A percentile compares a stretch with the other conserved stretches of the same genome.
Conservation (phyloP, 2,113 vertebrate genomes). For the Aphelocoma coerulescens region DNA sequence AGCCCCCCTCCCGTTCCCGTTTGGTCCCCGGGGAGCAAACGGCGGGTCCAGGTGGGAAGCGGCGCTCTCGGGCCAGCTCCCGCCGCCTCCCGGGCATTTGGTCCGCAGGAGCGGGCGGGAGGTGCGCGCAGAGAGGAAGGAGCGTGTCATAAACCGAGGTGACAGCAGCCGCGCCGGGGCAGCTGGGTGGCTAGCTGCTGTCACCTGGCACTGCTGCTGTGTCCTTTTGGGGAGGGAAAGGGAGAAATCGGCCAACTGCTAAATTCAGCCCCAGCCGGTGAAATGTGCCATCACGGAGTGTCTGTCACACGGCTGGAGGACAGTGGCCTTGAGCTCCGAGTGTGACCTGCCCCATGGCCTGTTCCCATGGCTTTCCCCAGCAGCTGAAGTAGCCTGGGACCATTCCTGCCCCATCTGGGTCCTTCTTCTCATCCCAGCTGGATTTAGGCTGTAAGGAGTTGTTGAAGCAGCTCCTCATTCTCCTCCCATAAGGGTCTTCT, state of each 20-base stretch:
- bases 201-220: not conserved
- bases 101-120: not conserved
- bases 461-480: not conserved
- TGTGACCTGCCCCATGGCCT: fast-evolving
- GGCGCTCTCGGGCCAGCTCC: fast-evolving
- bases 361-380: not conserved
- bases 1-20: not conserved
- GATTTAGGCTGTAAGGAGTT: not conserved
- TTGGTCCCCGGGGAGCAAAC: not conserved
- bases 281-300: fast-evolving
- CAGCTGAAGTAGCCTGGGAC: not conserved
- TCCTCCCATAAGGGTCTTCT: not conserved
- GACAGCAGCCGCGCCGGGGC: not conserved
- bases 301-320: not conserved
- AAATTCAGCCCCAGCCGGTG: not conserved
- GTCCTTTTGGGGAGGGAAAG: not conserved
- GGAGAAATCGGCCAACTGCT: not conserved
- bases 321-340: not conserved
- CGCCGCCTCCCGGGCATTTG: not conserved
- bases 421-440: not conserved
- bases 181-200: not conserved
- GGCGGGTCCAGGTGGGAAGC: not conserved
- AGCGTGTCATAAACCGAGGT: not conserved
- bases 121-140: not conserved
- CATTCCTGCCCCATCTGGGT: not conserved